phyloP scores from a whole-genome alignment of 2,113 vertebrate species.

The Perca flavescens region DNA sequence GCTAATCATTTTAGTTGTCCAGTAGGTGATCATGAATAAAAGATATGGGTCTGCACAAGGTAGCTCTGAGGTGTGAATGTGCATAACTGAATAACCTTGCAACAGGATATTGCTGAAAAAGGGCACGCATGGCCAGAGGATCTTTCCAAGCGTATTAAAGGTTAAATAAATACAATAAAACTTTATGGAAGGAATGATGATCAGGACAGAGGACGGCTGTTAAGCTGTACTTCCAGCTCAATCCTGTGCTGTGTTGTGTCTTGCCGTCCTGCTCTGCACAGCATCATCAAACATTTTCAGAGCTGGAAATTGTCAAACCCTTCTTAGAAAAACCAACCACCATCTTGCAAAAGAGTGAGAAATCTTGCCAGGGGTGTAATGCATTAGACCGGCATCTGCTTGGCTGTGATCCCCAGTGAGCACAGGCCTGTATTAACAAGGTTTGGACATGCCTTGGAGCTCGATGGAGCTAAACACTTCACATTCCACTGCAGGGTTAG shows the following conservation, averaged over 20 bases:
- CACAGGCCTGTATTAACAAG: constrained; percentile 69
- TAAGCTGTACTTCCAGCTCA: neutral
- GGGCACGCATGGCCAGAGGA: neutral
- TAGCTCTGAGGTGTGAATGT: constrained; percentile 1
- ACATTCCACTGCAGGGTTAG: constrained; percentile 71
- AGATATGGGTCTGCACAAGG: neutral
- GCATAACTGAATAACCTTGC: neutral
- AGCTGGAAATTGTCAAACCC: constrained; percentile 5
- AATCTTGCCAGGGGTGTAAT: constrained; percentile 47
- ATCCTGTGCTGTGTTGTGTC: neutral
- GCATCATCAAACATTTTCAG: neutral
- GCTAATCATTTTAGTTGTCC: neutral
- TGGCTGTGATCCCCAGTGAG: constrained; percentile 52
- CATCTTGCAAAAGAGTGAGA: constrained; percentile 33
- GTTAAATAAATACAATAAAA: constrained; percentile 36
- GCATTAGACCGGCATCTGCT: constrained; percentile 53
- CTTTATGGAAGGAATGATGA: constrained; percentile 4
- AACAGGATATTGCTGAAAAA: constrained; percentile 27
- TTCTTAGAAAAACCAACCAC: constrained; percentile 30
- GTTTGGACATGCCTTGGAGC: constrained; percentile 63
- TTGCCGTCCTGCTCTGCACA: constrained; percentile 13
- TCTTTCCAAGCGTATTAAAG: constrained; percentile 15
- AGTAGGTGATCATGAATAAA: neutral
- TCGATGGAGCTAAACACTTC: constrained; percentile 48
- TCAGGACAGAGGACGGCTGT: neutral